Conservation (phyloP, 2,888 invertebrate genomes). For the Pteria penguin region DNA sequence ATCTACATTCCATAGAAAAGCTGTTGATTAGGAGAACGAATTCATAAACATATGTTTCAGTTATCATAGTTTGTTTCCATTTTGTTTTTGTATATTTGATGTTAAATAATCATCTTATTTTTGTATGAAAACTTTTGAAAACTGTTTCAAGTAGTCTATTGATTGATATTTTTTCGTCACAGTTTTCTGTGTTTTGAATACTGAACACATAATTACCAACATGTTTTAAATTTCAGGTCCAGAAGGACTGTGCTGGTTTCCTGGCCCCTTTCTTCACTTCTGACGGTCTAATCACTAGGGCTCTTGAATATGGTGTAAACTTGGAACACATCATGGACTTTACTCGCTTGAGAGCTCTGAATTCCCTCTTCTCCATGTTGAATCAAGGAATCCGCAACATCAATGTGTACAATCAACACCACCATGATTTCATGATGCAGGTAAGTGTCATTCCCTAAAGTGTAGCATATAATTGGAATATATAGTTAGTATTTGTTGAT, state of each 20-base stretch:
- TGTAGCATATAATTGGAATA: too few species aligned
- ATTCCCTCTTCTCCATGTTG: conserved; percentile 97
- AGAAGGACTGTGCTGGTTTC: conserved; percentile 92
- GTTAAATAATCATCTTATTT: too few species aligned
- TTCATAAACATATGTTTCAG: too few species aligned
- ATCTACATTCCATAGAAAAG: too few species aligned
- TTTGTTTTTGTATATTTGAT: too few species aligned
- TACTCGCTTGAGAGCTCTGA: conserved; percentile 95
- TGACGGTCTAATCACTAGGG: conserved; percentile 95
- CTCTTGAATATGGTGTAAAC: conserved; percentile 93
- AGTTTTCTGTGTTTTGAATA: too few species aligned
- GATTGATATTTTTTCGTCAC: not conserved
- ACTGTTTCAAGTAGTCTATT: too few species aligned
- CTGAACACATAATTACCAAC: not conserved
- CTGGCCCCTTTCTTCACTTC: conserved; percentile 92
- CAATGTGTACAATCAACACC: conserved; percentile 93
- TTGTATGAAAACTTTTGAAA: not conserved
- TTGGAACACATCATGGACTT: conserved; percentile 99
- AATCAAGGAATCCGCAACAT: conserved; percentile 95
- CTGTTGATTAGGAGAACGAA: too few species aligned
- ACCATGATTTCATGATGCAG: conserved; percentile 94
- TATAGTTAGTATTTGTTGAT: too few species aligned
- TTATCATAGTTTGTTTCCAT: too few species aligned
- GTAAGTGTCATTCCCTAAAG: too few species aligned
- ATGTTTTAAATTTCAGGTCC: conserved; percentile 82